phyloP scores from a whole-genome alignment of 64 coral and sea anemone genomes.

The Platygyra sinensis region DNA sequence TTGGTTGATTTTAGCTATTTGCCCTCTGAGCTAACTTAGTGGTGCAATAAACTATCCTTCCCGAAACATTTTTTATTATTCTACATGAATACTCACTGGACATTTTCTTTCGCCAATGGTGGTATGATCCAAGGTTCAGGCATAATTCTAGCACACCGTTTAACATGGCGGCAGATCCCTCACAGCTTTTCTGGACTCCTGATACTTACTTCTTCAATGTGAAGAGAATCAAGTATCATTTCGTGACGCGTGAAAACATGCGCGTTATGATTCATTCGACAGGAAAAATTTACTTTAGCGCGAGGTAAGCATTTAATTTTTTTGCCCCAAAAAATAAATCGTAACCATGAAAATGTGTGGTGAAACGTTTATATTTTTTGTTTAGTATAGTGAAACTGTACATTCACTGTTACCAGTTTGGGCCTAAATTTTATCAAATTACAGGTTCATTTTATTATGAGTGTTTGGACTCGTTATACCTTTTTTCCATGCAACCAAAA shows the following conservation, averaged over 20 bases:
- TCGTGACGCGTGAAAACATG: slow-evolving; percentile 59
- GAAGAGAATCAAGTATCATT: slow-evolving; percentile 49
- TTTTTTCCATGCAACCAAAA: no score
- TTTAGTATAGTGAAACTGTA: no score
- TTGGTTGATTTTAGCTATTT: no score
- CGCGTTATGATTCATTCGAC: slow-evolving; percentile 52
- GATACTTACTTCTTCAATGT: slow-evolving; percentile 73
- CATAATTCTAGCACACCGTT: slow-evolving; percentile 54
- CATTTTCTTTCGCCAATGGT: slow-evolving; percentile 71
- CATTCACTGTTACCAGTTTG: no score
- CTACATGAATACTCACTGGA: slow-evolving; percentile 55
- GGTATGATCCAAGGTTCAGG: slow-evolving; percentile 61
- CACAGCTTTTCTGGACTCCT: slow-evolving; percentile 62
- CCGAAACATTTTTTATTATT: background rate
- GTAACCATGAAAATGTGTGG: background rate
- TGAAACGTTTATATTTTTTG: no score
- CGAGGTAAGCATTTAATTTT: slow-evolving; percentile 6
- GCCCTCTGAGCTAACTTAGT: no score
- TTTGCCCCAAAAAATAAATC: background rate
- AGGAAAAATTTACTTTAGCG: slow-evolving; percentile 62
- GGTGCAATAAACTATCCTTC: no score
- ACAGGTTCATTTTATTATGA: no score
- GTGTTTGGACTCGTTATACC: no score
- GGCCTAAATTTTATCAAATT: no score
- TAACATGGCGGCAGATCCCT: slow-evolving; percentile 62